Conservation (phyloP, 1,140 invertebrate genomes). For the Scaptodrosophila lebanonensis region DNA sequence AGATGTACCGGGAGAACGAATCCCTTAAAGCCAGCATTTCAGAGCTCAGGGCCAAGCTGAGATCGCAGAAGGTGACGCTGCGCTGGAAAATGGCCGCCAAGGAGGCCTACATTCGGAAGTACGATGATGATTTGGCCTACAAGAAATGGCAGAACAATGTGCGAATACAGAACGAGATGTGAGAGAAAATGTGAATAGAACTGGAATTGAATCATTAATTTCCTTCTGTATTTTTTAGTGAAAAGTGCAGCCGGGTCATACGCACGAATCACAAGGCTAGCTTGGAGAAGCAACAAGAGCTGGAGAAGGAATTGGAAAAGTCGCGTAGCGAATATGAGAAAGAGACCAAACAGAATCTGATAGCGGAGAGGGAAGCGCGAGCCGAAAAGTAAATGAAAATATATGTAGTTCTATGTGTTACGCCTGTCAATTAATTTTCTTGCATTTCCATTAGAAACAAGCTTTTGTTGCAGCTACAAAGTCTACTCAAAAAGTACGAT, state of each 20-base stretch:
- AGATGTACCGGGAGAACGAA: conserved; percentile 40
- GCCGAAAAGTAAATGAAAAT: conserved; percentile 36
- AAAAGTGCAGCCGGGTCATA: conserved; percentile 33
- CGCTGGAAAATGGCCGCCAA: conserved; percentile 46
- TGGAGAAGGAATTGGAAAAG: conserved; percentile 36
- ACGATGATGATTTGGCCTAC: conserved; percentile 46
- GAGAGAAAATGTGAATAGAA: background rate
- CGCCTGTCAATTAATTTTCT: background rate
- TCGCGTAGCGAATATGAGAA: conserved; percentile 16
- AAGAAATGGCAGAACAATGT: conserved; percentile 60
- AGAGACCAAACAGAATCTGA: conserved; percentile 17
- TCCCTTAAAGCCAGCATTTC: conserved; percentile 10
- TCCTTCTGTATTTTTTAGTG: conserved; percentile 3
- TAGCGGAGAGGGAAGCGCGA: conserved; percentile 29
- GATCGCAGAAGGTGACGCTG: conserved; percentile 7
- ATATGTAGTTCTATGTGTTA: too few species aligned
- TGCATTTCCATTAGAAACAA: conserved; percentile 8
- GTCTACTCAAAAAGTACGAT: conserved; percentile 17
- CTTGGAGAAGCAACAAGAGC: conserved; percentile 37
- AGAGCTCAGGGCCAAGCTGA: conserved; percentile 9
- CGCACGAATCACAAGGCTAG: conserved; percentile 29
- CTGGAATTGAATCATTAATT: background rate
- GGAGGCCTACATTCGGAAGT: conserved; percentile 28
- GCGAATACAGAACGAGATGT: conserved; percentile 60
- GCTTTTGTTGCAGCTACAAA: background rate